Evolutionary conservation across 2,797 vertebrate genomes (phyloP).

Genomic region (Anabacerthia variegaticeps): DNA sequence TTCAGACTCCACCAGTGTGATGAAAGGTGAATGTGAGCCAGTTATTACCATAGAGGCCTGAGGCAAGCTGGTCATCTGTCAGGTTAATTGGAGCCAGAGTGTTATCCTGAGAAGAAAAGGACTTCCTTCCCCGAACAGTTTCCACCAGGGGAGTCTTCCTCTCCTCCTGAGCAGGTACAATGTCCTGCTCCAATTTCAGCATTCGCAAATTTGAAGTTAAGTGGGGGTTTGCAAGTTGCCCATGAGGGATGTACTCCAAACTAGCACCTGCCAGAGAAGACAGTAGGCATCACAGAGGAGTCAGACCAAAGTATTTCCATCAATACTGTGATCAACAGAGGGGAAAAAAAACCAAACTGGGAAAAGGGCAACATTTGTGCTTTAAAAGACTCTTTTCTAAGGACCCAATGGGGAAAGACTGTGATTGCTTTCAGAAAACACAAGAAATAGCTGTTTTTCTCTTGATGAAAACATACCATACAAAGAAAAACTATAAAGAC

Average conservation of each 20-base stretch:
- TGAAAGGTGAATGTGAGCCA: not conserved
- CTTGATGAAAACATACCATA: not conserved
- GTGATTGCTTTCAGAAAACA: accelerated
- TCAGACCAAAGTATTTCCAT: not conserved
- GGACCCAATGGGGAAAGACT: not conserved
- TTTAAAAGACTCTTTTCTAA: not conserved
- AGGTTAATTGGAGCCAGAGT: slow-evolving; percentile 81
- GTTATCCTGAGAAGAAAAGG: slow-evolving; percentile 68
- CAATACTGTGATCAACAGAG: not conserved
- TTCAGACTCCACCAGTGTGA: not conserved
- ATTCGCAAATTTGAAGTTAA: slow-evolving; percentile 27
- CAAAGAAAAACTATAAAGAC: not conserved
- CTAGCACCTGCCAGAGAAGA: slow-evolving; percentile 62
- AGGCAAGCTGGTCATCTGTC: slow-evolving; percentile 89
- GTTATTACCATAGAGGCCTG: slow-evolving; percentile 87
- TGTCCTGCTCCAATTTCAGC: slow-evolving; percentile 34
- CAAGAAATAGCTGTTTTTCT: not conserved
- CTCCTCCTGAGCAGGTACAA: slow-evolving; percentile 8
- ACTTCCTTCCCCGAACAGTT: slow-evolving; percentile 21
- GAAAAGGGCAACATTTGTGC: not conserved
- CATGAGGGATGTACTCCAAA: slow-evolving; percentile 54
- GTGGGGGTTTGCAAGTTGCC: slow-evolving; percentile 49
- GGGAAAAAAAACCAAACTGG: accelerated
- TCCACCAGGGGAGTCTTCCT: slow-evolving; percentile 40
- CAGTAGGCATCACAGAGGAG: not conserved